A percentile compares a stretch with the other conserved stretches of the same genome.
phyloP scores from a whole-genome alignment of 2,797 vertebrate species.

The Pangasius mekongensis region DNA sequence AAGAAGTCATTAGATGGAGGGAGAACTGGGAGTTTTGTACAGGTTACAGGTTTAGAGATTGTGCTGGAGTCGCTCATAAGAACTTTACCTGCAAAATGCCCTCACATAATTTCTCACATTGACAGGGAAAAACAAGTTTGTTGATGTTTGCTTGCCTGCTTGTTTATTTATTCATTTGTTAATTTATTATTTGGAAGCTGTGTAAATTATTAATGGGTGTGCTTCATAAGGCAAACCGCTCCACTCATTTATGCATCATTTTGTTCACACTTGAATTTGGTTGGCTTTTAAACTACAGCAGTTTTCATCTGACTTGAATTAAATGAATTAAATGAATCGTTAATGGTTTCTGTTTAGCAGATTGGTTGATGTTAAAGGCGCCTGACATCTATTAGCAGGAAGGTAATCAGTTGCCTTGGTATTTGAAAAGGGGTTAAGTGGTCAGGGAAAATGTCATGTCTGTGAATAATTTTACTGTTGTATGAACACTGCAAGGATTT shows the following conservation, averaged over 20 bases:
- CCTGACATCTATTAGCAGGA: slow-evolving; percentile 29
- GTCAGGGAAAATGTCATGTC: slow-evolving; percentile 31
- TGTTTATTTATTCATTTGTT: slow-evolving; percentile 84
- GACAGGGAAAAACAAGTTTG: slow-evolving; percentile 66
- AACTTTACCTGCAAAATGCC: slow-evolving; percentile 46
- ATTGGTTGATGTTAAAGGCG: slow-evolving; percentile 8
- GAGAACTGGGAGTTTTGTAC: slow-evolving; percentile 24
- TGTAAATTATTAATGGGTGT: slow-evolving; percentile 76
- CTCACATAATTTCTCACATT: slow-evolving; percentile 63
- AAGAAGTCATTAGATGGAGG: slow-evolving; percentile 2
- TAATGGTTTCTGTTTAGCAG: slow-evolving; percentile 31
- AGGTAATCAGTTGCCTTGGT: slow-evolving; percentile 35
- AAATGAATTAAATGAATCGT: slow-evolving; percentile 41
- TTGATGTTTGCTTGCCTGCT: slow-evolving; percentile 83
- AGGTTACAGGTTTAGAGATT: slow-evolving; percentile 17
- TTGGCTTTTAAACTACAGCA: slow-evolving; percentile 54
- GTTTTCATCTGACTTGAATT: slow-evolving; percentile 52
- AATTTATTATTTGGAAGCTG: slow-evolving; percentile 77
- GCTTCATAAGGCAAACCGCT: slow-evolving; percentile 65
- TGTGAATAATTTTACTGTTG: slow-evolving; percentile 38
- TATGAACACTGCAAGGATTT: slow-evolving; percentile 29
- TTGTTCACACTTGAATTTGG: slow-evolving; percentile 57
- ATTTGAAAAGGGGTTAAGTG: slow-evolving; percentile 30
- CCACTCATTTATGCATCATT: slow-evolving; percentile 62
- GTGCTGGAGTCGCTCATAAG: slow-evolving; percentile 35